A percentile compares a stretch with the other conserved stretches of the same genome.
Evolutionary conservation across 2,888 invertebrate genomes (phyloP).

Genomic region (Caenorhabditis imperialis): DNA sequence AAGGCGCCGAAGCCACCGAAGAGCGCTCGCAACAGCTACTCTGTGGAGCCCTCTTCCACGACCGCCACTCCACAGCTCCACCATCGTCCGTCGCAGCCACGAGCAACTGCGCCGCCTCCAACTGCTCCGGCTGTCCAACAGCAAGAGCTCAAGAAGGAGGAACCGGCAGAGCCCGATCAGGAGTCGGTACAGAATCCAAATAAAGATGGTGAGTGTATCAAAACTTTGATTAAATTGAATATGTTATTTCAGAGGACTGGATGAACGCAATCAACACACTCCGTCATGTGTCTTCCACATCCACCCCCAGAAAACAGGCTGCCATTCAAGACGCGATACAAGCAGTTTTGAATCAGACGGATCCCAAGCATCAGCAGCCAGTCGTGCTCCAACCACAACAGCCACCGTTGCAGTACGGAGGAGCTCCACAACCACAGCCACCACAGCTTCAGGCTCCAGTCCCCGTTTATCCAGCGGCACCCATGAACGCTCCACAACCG

Average conservation of each 20-base stretch:
- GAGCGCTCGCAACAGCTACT: background rate
- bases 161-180: background rate
- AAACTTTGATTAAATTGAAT: background rate
- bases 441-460: slow-evolving; percentile 6
- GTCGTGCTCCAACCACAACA: background rate
- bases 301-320: background rate
- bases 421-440: background rate
- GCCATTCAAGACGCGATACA: slow-evolving; percentile 29
- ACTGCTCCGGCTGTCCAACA: background rate
- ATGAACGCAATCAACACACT: slow-evolving; percentile 8
- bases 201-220: slow-evolving; percentile 2
- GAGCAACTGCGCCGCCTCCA: slow-evolving; percentile 34
- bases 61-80: background rate
- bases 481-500: background rate
- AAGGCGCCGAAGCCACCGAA: slow-evolving; percentile 15
- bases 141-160: background rate
- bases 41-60: background rate
- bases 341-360: slow-evolving; percentile 12
- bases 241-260: slow-evolving; percentile 17
- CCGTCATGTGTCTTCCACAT: slow-evolving; percentile 9
- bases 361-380: background rate
- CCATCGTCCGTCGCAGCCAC: slow-evolving; percentile 13
- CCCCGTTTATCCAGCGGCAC: slow-evolving; percentile 12
- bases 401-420: background rate
- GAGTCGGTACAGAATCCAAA: background rate